A percentile compares a stretch with the other conserved stretches of the same genome.
These are phyloP conservation scores for Scylla paramamosain DNA, from an alignment of 1,140 invertebrate species.

Conservation along the genomic window DNA sequence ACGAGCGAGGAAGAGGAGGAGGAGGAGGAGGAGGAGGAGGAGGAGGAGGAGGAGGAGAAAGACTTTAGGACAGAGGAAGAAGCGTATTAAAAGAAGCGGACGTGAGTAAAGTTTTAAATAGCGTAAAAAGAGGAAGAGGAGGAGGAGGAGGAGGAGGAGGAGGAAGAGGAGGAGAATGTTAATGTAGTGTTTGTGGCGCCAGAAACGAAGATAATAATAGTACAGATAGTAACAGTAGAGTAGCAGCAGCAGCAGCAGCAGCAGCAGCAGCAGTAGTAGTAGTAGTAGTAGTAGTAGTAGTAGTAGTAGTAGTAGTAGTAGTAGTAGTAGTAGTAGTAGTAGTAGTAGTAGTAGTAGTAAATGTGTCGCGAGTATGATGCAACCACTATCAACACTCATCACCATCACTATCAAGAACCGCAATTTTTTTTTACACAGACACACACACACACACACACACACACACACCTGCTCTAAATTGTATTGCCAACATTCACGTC, in stretches of 20 bases:
- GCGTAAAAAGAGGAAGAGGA: neutral
- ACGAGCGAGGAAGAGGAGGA: neutral
- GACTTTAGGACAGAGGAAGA: neutral
- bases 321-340: constrained; percentile 23
- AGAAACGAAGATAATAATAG: neutral
- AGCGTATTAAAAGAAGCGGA: too few relatives aligned
- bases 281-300: constrained; percentile 43
- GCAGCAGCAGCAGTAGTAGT: neutral
- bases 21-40: neutral
- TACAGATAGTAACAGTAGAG: neutral
- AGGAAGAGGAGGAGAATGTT: neutral
- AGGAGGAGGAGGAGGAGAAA: neutral
- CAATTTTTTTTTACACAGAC: too few relatives aligned
- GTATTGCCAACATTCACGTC: neutral
- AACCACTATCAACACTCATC: neutral
- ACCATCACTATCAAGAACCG: neutral
- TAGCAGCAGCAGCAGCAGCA: neutral
- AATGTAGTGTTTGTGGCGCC: neutral
- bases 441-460: too few relatives aligned
- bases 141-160: neutral
- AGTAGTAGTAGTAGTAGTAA: constrained; percentile 5
- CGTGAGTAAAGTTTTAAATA: too few relatives aligned
- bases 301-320: constrained; percentile 34
- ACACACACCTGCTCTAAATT: constrained; percentile 26
- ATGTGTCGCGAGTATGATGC: neutral